phyloP scores from a whole-genome alignment of 2,888 invertebrate genomes.

The Drosophila mimetica region DNA sequence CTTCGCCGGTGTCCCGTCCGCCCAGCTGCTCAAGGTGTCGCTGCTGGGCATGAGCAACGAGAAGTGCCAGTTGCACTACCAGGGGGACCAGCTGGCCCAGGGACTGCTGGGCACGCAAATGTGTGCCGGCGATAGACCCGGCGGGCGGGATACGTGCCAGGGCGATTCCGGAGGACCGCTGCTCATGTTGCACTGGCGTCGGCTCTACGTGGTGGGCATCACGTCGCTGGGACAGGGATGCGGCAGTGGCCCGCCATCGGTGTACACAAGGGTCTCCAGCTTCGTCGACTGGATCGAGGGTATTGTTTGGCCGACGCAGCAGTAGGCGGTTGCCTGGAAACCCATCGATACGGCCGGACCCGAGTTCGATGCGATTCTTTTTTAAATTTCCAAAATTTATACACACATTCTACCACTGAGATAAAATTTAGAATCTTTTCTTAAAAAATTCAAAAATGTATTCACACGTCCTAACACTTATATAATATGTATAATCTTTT shows the following conservation, averaged over 20 bases:
- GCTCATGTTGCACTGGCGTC: slow-evolving; percentile 8
- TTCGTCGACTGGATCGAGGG: slow-evolving; percentile 78
- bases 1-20: slow-evolving; percentile 72
- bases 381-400: too few relatives aligned
- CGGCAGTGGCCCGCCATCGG: slow-evolving; percentile 72
- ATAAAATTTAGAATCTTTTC: too few relatives aligned
- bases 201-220: slow-evolving; percentile 52
- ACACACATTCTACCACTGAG: too few relatives aligned
- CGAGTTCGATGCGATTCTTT: slow-evolving; percentile 22
- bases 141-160: slow-evolving; percentile 61
- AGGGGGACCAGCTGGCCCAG: slow-evolving; percentile 28
- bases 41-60: slow-evolving; percentile 42
- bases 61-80: slow-evolving; percentile 40
- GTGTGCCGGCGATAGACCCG: slow-evolving; percentile 59
- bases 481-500: too few relatives aligned
- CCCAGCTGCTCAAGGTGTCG: slow-evolving; percentile 57
- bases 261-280: slow-evolving; percentile 75
- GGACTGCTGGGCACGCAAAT: slow-evolving; percentile 53
- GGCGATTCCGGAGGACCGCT: slow-evolving; percentile 70
- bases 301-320: slow-evolving; percentile 64
- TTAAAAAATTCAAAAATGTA: too few relatives aligned
- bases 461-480: too few relatives aligned
- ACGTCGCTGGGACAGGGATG: slow-evolving; percentile 77
- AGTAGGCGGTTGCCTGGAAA: neutral
- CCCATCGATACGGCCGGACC: neutral